Evolutionary conservation across 2,113 vertebrate species (phyloP), one percentile per base, ranked within the genome.

Genomic region (Ariopsis seemanni): DNA sequence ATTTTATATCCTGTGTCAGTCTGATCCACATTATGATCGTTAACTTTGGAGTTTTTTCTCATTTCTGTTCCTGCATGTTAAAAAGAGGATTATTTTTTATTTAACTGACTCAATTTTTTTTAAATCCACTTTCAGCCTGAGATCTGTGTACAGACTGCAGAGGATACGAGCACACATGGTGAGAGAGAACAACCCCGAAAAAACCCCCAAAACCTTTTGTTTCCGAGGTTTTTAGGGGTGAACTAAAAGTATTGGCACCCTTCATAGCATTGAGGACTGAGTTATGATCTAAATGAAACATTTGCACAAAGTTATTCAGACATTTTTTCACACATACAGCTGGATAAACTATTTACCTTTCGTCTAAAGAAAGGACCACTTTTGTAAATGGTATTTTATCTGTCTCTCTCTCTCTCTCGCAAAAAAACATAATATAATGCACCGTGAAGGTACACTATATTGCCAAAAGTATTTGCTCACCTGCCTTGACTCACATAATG

Each of bases 131-230:
- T 91, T 5, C 88, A 96, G 95, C 74, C 85, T 94, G 57, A 92
- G 91, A 86, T 89, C 93, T 34, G 9, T 95, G 42, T 94, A 83
- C 90, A 94, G 94, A 90, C 90, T 96, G 88, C 92, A 92, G 82
- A 90, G 91, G 67, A 91, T 95, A 80, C 95, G 93, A 81, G 82
- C 89, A 34, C 95, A 95, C 89, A 93, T 95, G 95, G 95, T 96
- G 90, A 93, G 93, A 25, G 2, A 18, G 27, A 71, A 72, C 25
- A 11, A 1, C 52, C 48, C 11, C 12, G 4, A 67, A 2, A 57
- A 15, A 7, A 30, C 6, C 15, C 18, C 1, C 2, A 42, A 34
- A 48, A 42, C 4, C 15, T 0, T 48, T 20, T 74, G 20, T 48
- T 48, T 74, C 72, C 20, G 9, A 48, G 72, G 42, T 5, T 50